These are phyloP conservation scores for Tipula confusa DNA, from an alignment of 2,888 invertebrate species.

Conservation along the genomic window DNA sequence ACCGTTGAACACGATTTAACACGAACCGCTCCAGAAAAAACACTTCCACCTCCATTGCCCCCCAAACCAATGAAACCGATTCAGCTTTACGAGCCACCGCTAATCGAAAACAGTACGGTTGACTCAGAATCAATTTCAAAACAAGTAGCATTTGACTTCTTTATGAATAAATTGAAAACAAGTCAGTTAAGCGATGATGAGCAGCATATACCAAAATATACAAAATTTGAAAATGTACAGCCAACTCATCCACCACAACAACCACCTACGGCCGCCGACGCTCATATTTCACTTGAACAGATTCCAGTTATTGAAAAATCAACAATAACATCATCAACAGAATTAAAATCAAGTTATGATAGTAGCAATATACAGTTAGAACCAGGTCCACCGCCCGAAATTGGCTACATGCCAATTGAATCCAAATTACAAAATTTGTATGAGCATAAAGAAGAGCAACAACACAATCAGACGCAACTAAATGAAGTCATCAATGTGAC, in stretches of 20 bases:
- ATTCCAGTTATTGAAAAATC: constrained; percentile 28
- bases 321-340: constrained; percentile 26
- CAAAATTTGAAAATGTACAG: constrained; percentile 46
- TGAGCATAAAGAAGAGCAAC: constrained; percentile 55
- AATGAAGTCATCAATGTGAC: constrained; percentile 38
- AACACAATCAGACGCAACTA: constrained; percentile 34
- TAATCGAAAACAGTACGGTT: constrained; percentile 41
- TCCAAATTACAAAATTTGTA: constrained; percentile 43
- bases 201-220: constrained; percentile 41
- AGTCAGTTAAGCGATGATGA: constrained; percentile 45
- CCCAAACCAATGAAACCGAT: background rate
- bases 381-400: constrained; percentile 68
- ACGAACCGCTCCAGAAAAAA: background rate
- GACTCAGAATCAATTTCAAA: constrained; percentile 60
- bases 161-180: constrained; percentile 57
- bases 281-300: background rate
- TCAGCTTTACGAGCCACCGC: background rate
- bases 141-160: constrained; percentile 62
- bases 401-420: constrained; percentile 58
- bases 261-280: constrained; percentile 28
- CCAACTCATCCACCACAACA: constrained; percentile 29
- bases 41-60: background rate
- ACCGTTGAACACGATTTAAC: constrained; percentile 33
- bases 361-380: constrained; percentile 53
- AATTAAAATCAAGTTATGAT: background rate